Conservation (phyloP, 2,113 vertebrate species). For the Gadus chalcogrammus region DNA sequence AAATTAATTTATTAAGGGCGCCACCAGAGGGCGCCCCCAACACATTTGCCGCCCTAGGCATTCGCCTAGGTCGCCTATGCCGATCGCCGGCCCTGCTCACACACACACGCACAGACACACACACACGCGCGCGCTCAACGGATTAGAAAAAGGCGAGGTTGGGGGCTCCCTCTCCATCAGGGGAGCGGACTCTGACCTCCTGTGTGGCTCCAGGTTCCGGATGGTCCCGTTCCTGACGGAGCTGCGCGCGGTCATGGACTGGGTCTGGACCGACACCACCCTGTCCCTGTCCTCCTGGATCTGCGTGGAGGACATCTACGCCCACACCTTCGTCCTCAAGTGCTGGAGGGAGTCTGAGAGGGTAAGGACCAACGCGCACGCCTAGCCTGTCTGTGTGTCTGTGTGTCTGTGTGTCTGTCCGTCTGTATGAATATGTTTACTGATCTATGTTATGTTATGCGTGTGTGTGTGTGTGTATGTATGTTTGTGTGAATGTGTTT, state of each 20-base stretch:
- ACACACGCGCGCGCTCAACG: conserved; percentile 2
- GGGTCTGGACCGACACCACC: conserved; percentile 54
- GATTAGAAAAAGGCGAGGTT: conserved; percentile 73
- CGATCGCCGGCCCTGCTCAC: too few species aligned
- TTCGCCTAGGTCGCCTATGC: too few species aligned
- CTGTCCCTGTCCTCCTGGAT: conserved; percentile 56
- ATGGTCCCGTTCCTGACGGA: conserved; percentile 50
- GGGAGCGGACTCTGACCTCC: conserved; percentile 39
- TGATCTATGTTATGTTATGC: too few species aligned
- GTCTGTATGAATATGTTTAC: conserved; percentile 1
- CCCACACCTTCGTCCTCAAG: conserved; percentile 49
- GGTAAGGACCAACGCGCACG: neutral
- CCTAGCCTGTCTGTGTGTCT: too few species aligned
- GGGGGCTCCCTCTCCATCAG: too few species aligned
- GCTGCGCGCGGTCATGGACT: conserved; percentile 51
- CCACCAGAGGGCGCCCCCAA: too few species aligned
- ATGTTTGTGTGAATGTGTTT: neutral
- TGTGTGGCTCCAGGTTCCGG: conserved; percentile 34
- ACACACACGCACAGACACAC: neutral
- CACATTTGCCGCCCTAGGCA: too few species aligned
- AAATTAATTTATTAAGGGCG: too few species aligned
- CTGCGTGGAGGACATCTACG: conserved; percentile 50
- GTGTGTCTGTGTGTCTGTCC: neutral
- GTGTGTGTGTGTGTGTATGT: neutral
- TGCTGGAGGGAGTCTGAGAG: conserved; percentile 57